Percentiles rank a stretch among this genome's conserved stretches.
Evolutionary conservation across 2,888 invertebrate genomes (phyloP).

Genomic region (Noctua pronuba): DNA sequence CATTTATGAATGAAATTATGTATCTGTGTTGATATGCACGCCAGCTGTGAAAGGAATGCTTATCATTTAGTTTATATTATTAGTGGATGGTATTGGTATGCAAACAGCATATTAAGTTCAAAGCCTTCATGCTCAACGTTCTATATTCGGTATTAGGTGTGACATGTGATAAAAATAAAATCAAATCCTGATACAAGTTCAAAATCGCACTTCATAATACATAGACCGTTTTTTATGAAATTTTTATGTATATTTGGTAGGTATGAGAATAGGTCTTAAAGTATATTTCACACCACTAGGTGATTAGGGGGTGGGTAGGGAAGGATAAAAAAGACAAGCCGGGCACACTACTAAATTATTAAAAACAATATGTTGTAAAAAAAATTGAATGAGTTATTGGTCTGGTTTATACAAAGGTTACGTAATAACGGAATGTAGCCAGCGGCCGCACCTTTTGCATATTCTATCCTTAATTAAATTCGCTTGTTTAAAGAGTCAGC

Average conservation of each 20-base stretch:
- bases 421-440: conserved; percentile 37
- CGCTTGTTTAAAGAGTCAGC: conserved; percentile 1
- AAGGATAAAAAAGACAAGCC: too few relatives aligned
- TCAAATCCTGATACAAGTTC: background rate
- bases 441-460: conserved; percentile 16
- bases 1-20: conserved; percentile 3
- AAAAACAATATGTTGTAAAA: background rate
- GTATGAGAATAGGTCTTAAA: too few relatives aligned
- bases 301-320: too few relatives aligned
- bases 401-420: conserved; percentile 27
- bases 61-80: background rate
- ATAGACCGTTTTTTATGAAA: background rate
- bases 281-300: too few relatives aligned
- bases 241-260: too few relatives aligned
- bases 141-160: background rate
- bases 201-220: background rate
- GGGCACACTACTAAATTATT: background rate
- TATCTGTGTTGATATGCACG: too few relatives aligned
- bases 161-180: background rate
- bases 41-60: background rate
- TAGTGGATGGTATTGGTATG: background rate
- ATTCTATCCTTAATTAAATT: conserved; percentile 31
- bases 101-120: conserved; percentile 18
- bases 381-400: conserved; percentile 14
- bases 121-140: background rate